Evolutionary conservation across 2,797 vertebrate genomes (phyloP).

Genomic region (Thalassophryne amazonica): DNA sequence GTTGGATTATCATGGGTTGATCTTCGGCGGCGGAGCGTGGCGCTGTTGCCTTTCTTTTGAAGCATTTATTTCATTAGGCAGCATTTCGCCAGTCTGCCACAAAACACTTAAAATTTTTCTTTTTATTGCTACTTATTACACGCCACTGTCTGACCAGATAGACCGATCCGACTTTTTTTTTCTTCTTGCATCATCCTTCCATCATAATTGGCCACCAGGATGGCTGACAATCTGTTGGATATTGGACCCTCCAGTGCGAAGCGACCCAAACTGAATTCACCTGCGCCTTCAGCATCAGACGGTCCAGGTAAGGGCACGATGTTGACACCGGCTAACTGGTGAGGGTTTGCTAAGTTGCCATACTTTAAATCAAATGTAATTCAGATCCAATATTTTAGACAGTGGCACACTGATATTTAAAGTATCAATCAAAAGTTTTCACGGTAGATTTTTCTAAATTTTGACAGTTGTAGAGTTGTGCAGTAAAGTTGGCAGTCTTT

Average conservation of each 20-base stretch:
- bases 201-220: constrained; percentile 60
- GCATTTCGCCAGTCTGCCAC: constrained; percentile 65
- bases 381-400: too few relatives aligned
- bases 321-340: neutral
- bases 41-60: constrained; percentile 90
- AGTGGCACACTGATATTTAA: too few relatives aligned
- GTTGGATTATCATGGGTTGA: constrained; percentile 87
- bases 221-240: constrained; percentile 97
- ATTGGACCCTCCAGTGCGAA: constrained; percentile 94
- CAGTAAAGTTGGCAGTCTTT: too few relatives aligned
- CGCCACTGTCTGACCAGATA: constrained; percentile 12
- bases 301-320: constrained; percentile 85
- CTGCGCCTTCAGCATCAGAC: constrained; percentile 89
- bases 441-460: too few relatives aligned
- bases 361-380: too few relatives aligned
- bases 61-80: constrained; percentile 56
- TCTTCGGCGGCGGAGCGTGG: constrained; percentile 86
- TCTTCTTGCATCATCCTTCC: constrained; percentile 23
- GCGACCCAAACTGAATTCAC: constrained; percentile 94
- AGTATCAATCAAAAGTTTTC: too few relatives aligned
- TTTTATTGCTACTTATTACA: constrained; percentile 22
- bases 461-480: too few relatives aligned
- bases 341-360: neutral
- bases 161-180: constrained; percentile 28
- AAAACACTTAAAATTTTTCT: constrained; percentile 41